These are phyloP conservation scores for Petrocephalus microphthalmus DNA, from an alignment of 2,113 vertebrate species.

Conservation along the genomic window DNA sequence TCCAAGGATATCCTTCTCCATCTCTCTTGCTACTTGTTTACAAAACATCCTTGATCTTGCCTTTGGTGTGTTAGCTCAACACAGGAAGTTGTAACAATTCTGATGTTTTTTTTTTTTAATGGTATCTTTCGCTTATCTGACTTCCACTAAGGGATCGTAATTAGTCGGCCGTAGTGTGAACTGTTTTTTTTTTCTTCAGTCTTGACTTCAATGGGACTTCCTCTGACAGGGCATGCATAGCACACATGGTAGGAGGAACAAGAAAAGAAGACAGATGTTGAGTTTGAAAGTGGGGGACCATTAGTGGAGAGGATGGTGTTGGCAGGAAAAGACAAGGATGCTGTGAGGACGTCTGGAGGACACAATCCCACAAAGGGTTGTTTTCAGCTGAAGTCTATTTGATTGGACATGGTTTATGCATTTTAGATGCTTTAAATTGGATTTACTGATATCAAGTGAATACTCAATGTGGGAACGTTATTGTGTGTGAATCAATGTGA, in stretches of 20 bases:
- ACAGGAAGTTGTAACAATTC: conserved; percentile 42
- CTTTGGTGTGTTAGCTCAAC: conserved; percentile 30
- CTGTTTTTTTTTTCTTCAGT: conserved; percentile 40
- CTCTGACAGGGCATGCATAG: conserved; percentile 16
- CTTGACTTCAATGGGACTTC: conserved; percentile 42
- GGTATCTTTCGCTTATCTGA: conserved; percentile 49
- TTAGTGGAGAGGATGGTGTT: neutral
- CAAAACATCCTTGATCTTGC: conserved; percentile 33
- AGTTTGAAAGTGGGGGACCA: neutral
- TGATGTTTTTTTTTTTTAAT: conserved; percentile 45
- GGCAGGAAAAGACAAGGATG: neutral
- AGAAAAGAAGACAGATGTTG: neutral
- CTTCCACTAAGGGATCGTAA: conserved; percentile 50
- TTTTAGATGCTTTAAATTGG: neutral
- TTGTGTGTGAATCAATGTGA: neutral
- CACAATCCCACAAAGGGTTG: neutral
- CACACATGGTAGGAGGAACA: neutral
- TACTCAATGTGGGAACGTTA: neutral
- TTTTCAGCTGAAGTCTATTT: neutral
- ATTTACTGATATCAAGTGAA: neutral
- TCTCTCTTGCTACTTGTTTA: conserved; percentile 39
- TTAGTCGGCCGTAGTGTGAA: conserved; percentile 39
- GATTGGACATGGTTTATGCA: neutral
- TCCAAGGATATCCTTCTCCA: conserved; percentile 26
- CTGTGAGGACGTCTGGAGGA: neutral